phyloP scores from a whole-genome alignment of 2,797 vertebrate species.

The Lithobates sylvaticus region DNA sequence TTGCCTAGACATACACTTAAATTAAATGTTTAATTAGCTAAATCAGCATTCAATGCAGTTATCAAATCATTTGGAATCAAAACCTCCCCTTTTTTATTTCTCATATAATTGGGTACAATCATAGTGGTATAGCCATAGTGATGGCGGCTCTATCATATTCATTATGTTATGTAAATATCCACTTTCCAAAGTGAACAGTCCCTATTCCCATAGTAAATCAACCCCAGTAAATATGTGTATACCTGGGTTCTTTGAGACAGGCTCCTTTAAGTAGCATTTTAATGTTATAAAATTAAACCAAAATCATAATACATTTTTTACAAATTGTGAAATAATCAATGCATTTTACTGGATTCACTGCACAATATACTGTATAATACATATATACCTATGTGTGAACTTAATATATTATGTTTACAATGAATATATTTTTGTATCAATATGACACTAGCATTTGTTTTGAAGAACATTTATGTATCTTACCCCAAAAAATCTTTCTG shows the following conservation, averaged over 20 bases:
- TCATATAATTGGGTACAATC: no score
- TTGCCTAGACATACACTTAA: no score
- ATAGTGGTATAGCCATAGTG: no score
- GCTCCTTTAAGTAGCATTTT: no score
- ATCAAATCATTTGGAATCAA: no score
- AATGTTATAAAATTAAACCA: no score
- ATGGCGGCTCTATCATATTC: background rate
- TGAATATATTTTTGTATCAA: conserved; percentile 40
- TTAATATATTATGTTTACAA: conserved; percentile 28
- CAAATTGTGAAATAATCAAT: background rate
- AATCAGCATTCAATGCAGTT: no score
- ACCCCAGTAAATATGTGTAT: background rate
- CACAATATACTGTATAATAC: background rate
- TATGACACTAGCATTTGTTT: background rate
- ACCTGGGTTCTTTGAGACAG: no score
- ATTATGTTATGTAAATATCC: background rate
- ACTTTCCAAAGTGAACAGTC: background rate
- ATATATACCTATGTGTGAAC: background rate
- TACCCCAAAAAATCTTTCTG: background rate
- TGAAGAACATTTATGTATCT: background rate
- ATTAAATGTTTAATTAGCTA: no score
- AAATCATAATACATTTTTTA: background rate
- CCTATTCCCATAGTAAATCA: background rate
- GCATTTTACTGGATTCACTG: conserved; percentile 20
- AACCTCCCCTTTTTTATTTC: no score